Conservation (phyloP, 2,888 invertebrate genomes). For the Sphecodes monilicornis region DNA sequence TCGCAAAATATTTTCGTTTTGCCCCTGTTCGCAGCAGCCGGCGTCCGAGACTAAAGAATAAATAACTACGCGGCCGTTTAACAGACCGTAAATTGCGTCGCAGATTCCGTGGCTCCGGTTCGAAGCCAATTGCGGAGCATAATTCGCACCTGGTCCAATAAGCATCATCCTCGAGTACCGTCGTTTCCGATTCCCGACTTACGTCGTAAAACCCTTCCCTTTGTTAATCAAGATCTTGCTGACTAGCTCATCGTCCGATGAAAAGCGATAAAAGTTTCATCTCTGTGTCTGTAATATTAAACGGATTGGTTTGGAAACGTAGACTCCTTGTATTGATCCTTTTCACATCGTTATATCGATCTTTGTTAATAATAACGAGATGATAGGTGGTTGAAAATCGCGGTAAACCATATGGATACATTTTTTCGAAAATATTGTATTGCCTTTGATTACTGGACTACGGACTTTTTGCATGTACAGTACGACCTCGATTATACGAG, state of each 20-base stretch:
- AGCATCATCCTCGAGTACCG: conserved; percentile 30
- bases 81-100: conserved; percentile 64
- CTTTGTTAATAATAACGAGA: neutral
- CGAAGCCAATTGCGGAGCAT: conserved; percentile 41
- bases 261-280: neutral
- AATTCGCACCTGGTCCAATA: conserved; percentile 53
- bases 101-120: conserved; percentile 32
- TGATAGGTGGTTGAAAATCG: neutral
- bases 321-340: neutral
- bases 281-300: neutral
- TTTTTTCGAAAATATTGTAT: too few species aligned
- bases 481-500: too few species aligned
- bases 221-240: neutral
- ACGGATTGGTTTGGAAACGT: neutral
- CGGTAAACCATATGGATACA: too few species aligned
- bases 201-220: conserved; percentile 42
- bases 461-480: too few species aligned
- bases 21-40: conserved; percentile 26
- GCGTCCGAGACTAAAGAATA: conserved; percentile 38
- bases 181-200: conserved; percentile 18
- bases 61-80: conserved; percentile 60
- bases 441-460: too few species aligned
- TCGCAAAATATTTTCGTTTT: conserved; percentile 33
- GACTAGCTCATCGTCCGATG: neutral
- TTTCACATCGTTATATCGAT: neutral